Evolutionary conservation across 2,797 vertebrate species (phyloP).

Genomic region (Pantherophis vulpinus): DNA sequence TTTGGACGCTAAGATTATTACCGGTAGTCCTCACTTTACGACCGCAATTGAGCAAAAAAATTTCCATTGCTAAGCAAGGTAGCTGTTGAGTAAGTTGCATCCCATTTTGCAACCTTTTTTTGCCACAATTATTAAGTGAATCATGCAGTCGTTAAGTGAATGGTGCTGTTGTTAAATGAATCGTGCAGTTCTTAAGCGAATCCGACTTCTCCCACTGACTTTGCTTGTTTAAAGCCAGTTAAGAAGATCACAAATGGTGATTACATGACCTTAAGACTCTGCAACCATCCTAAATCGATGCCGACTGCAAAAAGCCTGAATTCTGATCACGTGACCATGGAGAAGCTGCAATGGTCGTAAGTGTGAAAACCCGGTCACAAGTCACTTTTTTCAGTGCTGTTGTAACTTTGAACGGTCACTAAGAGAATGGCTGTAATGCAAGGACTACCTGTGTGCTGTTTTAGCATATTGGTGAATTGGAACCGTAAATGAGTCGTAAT

Average conservation of each 20-base stretch:
- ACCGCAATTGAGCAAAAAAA: background rate
- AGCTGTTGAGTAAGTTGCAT: background rate
- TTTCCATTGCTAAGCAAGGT: background rate
- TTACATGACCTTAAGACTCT: background rate
- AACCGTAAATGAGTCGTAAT: background rate
- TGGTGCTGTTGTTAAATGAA: background rate
- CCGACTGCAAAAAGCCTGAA: background rate
- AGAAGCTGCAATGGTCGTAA: background rate
- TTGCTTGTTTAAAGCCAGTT: background rate
- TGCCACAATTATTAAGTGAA: background rate
- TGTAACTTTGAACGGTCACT: background rate
- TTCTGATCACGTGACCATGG: background rate
- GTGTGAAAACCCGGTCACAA: background rate
- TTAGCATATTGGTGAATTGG: background rate
- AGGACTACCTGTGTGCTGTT: background rate
- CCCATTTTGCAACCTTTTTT: background rate
- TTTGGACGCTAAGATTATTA: background rate
- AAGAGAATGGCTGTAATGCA: background rate
- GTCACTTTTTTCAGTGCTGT: too few relatives aligned
- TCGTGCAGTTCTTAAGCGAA: background rate
- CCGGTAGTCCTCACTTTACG: background rate
- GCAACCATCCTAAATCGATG: background rate
- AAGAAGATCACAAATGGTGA: background rate
- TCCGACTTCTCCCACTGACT: background rate
- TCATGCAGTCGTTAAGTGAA: background rate